Base-by-base conservation (phyloP, 2,113 vertebrate genomes). In the Tragelaphus strepsiceros region DNA sequence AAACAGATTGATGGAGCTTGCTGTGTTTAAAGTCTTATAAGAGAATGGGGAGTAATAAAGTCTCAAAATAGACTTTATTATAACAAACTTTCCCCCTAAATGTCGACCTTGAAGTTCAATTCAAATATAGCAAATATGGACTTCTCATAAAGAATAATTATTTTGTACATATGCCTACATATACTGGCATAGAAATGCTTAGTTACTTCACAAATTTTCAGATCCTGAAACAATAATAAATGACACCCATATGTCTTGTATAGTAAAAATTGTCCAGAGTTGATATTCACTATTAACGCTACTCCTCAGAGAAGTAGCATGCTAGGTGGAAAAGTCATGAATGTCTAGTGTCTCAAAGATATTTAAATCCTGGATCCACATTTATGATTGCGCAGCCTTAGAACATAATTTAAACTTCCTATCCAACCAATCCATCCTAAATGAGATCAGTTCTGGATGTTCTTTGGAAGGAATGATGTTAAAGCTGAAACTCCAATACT, bases 61-160 rank as follows among this genome's bases (percentile, higher is more conserved):
- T 92, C 96, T 93, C n/a, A 85, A 90, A 97, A 97, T 86, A 97
- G 82, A 71, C 46, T 86, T 84, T 87, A 62, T 88, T 86, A 86
- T 82, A 90, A 39, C 15, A 88, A 97, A 78, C 10, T 51, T 96
- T 91, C 10, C 71, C 61, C 21, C 85, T 87, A 94, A 95, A 95
- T 82, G 85, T 74, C 82, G 64, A 21, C 64, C 92, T 59, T 90
- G 26, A 92, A 84, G 64, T 96, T 94, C 64, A 92, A 30, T 24
- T 96, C 71, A 93, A 96, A 94, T 83, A 82, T 43, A 94, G 28
- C 21, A 92, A 97, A 91, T 77, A 81, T 96, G 88, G 43, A 93
- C 54, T 95, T 92, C 54, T 94, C 87, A 81, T 77, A 54, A 93
- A n/a, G 19, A 82, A 94, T 96, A 89, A 86, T 94, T 94, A 81